Evolutionary conservation across 2,797 vertebrate genomes (phyloP), one percentile per base, ranked within the genome.

Genomic region (Pterois miles): DNA sequence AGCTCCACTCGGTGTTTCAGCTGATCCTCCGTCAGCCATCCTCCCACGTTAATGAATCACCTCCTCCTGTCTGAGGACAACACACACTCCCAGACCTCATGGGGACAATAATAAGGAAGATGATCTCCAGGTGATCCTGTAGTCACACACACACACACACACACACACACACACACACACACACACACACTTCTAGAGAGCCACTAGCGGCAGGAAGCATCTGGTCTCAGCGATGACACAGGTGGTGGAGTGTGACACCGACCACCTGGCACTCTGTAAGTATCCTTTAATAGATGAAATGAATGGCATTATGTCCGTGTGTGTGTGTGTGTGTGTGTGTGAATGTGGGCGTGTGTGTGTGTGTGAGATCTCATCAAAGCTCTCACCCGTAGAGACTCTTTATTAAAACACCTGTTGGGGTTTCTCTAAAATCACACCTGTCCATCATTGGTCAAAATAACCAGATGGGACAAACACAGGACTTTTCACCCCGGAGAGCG

Each of bases 201-300:
- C 48, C 71, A 79, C 73, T 56, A 38, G 75, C 71, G 7, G 86
- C 78, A 81, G 68, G 80, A 84, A 91, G 90, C 93, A 94, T 90
- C 91, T 95, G 94, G 90, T 80, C 83, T 74, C 60, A 43, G 43
- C 31, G 36, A 73, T 78, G 86, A 67, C 84, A 80, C 91, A 89
- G 90, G 84, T 92, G 91, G 82, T 74, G 80, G 69, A 89, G 89
- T 79, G 83, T 90, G 88, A 89, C 90, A 84, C 76, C 33, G 27
- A 82, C 89, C 93, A 94, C 91, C 92, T 93, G 93, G 78, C 81
- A 27, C 65, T 68, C 86, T 90, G 84, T 88, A 82, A 81, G 79
- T 74, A 60, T 80, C 84, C 71, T 83, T 84, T 88, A 80, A 88
- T 80, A 84, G 82, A 73, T 81, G 83, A 50, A 80, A 52, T 75